Percentiles rank a stretch among this genome's conserved stretches.
Conservation (phyloP, 2,797 vertebrate species). For the Podarcis siculus region DNA sequence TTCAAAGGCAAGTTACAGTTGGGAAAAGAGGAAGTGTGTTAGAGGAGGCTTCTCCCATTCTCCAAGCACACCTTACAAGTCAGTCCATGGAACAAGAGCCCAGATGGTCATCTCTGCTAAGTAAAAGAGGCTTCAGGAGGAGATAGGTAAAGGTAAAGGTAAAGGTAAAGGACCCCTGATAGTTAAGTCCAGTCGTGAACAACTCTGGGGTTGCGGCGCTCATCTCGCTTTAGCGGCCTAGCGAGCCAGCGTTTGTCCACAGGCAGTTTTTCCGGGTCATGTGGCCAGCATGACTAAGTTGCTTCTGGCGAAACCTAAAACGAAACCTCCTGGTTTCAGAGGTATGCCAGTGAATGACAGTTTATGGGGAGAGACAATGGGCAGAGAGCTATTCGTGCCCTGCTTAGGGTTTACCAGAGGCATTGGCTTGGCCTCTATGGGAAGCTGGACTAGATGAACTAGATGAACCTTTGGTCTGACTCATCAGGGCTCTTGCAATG, state of each 20-base stretch:
- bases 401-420: background rate
- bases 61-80: background rate
- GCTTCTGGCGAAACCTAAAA: background rate
- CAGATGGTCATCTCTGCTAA: background rate
- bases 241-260: no score
- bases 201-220: no score
- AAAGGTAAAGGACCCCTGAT: no score
- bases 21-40: no score
- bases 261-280: no score
- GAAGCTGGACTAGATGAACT: background rate
- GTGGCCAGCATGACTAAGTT: no score
- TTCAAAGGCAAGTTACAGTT: background rate
- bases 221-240: no score
- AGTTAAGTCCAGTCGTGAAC: no score
- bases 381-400: background rate
- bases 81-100: background rate
- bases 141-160: no score
- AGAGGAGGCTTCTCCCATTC: background rate
- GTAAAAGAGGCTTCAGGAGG: background rate
- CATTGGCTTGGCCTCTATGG: background rate
- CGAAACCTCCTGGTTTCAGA: background rate
- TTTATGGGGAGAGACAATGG: background rate
- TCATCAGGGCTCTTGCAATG: background rate
- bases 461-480: background rate
- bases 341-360: background rate